Percentiles rank a stretch among this genome's conserved stretches.
phyloP scores from a whole-genome alignment of 2,797 vertebrate species.

The Poeciliopsis gracilis region DNA sequence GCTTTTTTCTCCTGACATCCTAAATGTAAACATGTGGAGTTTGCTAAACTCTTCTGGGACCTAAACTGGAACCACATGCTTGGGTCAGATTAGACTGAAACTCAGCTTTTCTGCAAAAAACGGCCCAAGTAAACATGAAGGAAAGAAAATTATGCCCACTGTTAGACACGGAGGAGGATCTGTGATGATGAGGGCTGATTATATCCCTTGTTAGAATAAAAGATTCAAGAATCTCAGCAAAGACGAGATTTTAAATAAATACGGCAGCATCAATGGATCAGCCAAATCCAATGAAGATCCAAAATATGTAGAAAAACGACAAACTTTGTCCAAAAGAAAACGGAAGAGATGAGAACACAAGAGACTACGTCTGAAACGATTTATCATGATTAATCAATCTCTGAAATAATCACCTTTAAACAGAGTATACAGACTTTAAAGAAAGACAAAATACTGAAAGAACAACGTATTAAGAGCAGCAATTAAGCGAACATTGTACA shows the following conservation, averaged over 20 bases:
- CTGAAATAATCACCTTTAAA: not conserved
- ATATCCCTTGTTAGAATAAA: not conserved
- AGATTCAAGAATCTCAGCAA: not conserved
- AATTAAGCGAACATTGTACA: too few relatives aligned
- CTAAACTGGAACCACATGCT: not conserved
- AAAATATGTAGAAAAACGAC: not conserved
- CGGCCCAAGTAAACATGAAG: not conserved
- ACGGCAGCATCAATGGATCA: too few relatives aligned
- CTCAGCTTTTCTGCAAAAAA: not conserved
- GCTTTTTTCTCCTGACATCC: not conserved
- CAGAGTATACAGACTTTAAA: too few relatives aligned
- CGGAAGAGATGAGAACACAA: not conserved
- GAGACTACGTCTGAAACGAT: too few relatives aligned
- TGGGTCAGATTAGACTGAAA: not conserved
- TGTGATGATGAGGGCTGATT: not conserved
- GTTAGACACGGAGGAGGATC: not conserved
- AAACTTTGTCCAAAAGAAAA: not conserved
- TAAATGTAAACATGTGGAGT: constrained; percentile 1
- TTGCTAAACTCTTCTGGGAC: not conserved
- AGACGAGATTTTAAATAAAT: not conserved
- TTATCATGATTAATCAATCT: too few relatives aligned
- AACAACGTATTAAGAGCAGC: too few relatives aligned
- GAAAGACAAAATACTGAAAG: too few relatives aligned
- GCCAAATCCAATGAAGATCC: not conserved
- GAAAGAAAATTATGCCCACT: not conserved